These are phyloP conservation scores for Scomberomorus guttatus DNA, from an alignment of 2,797 vertebrate species.

Conservation along the genomic window DNA sequence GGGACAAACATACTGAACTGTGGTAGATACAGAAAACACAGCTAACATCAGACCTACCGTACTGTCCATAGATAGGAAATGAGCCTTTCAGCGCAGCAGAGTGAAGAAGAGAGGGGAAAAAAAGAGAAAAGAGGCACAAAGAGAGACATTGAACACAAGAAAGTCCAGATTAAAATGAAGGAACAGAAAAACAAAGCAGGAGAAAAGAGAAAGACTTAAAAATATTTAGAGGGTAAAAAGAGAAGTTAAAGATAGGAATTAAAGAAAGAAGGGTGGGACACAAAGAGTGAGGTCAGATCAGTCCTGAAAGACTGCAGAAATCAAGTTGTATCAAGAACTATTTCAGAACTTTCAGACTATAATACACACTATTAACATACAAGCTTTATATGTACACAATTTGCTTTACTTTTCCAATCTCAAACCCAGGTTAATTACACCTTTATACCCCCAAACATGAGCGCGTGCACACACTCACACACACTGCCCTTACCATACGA, in stretches of 20 bases:
- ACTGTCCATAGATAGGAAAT: conserved; percentile 88
- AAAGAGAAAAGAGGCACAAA: conserved; percentile 20
- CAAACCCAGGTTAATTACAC: neutral
- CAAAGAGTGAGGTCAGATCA: conserved; percentile 22
- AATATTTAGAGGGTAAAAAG: conserved; percentile 20
- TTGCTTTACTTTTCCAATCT: neutral
- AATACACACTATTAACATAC: neutral
- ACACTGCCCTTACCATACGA: conserved; percentile 88
- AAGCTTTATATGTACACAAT: neutral
- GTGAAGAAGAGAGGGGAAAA: conserved; percentile 40
- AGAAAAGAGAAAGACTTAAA: conserved; percentile 24
- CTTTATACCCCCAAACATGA: neutral
- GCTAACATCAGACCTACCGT: conserved; percentile 82
- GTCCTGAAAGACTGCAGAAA: conserved; percentile 19
- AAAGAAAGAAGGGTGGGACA: conserved; percentile 1
- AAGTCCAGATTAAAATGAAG: conserved; percentile 52
- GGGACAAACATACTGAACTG: conserved; percentile 5
- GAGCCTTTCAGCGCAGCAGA: conserved; percentile 84
- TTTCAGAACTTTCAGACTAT: neutral
- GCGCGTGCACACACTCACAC: neutral
- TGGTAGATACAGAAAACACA: conserved; percentile 38
- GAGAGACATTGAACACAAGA: conserved; percentile 44
- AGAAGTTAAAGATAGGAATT: conserved; percentile 14
- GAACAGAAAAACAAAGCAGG: conserved; percentile 34
- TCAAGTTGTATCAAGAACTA: neutral